These are phyloP conservation scores for Drosophila nigritarsus DNA, from an alignment of 2,888 invertebrate genomes.

Conservation along the genomic window DNA sequence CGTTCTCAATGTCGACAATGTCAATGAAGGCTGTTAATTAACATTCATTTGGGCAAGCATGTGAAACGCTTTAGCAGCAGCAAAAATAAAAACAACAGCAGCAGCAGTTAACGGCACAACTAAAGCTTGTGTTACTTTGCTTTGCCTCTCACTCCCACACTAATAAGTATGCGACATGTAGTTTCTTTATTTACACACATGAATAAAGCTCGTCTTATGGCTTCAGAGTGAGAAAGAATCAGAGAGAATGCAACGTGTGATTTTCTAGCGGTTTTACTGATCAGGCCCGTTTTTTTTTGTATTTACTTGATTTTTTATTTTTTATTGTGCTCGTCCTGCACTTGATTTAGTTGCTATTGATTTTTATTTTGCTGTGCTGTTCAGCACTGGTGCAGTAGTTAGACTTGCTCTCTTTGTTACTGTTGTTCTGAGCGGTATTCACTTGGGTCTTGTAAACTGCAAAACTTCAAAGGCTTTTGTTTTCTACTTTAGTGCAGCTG, in stretches of 20 bases:
- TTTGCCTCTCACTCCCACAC: constrained; percentile 11
- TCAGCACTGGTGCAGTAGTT: constrained; percentile 20
- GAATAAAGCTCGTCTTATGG: constrained; percentile 25
- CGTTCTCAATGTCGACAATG: constrained; percentile 32
- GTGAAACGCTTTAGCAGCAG: constrained; percentile 23
- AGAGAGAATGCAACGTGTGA: constrained; percentile 17
- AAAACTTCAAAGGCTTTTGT: constrained; percentile 53
- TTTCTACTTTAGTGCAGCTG: constrained; percentile 21
- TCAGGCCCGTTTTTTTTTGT: constrained; percentile 21
- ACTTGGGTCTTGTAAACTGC: constrained; percentile 26
- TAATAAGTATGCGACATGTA: constrained; percentile 28
- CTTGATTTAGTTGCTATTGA: constrained; percentile 59
- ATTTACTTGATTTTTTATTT: neutral
- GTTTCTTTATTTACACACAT: constrained; percentile 36
- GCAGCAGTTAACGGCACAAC: constrained; percentile 33
- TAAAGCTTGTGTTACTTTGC: constrained; percentile 26
- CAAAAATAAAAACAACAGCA: constrained; percentile 21
- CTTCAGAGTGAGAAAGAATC: constrained; percentile 7
- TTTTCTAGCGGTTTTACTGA: constrained; percentile 32
- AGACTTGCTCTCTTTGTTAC: constrained; percentile 25
- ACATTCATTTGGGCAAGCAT: constrained; percentile 44
- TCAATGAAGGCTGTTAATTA: constrained; percentile 49
- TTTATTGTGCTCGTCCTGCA: constrained; percentile 33
- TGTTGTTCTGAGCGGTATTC: constrained; percentile 39
- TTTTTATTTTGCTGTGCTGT: constrained; percentile 41